Conservation (phyloP, 2,113 vertebrate genomes). For the Propithecus coquereli region DNA sequence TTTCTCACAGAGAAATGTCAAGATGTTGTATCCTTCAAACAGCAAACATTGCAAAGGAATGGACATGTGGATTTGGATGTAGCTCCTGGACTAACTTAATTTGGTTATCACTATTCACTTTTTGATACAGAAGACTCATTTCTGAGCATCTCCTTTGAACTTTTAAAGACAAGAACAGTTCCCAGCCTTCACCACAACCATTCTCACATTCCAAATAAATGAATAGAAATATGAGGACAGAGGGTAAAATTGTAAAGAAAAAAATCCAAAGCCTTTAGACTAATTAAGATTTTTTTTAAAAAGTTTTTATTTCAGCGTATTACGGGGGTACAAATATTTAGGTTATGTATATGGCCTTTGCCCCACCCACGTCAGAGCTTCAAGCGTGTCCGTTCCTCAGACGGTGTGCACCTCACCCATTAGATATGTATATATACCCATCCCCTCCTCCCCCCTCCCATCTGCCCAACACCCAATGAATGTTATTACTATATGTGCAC, state of each 20-base stretch:
- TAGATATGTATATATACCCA: too few species aligned
- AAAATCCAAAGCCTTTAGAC: neutral
- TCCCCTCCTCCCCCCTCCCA: too few species aligned
- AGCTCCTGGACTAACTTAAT: constrained; percentile 14
- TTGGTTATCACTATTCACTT: neutral
- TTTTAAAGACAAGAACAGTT: neutral
- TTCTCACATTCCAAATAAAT: neutral
- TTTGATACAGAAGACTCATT: neutral
- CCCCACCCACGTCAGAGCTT: too few species aligned
- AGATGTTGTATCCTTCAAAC: constrained; percentile 21
- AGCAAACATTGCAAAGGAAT: neutral
- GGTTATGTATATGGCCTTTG: too few species aligned
- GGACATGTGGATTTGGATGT: neutral
- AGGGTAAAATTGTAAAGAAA: neutral
- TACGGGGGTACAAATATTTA: too few species aligned
- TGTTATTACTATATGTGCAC: too few species aligned
- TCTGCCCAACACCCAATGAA: too few species aligned
- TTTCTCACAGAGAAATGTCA: constrained; percentile 59
- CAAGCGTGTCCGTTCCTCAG: too few species aligned
- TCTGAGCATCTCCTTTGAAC: neutral
- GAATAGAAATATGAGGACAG: neutral
- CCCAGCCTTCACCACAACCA: neutral
- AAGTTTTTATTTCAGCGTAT: too few species aligned
- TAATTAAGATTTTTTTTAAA: constrained; percentile 10
- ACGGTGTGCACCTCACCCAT: too few species aligned